Percentiles rank a stretch among this genome's conserved stretches.
Evolutionary conservation across 2,113 vertebrate species (phyloP).

Genomic region (Burhinus bistriatus): DNA sequence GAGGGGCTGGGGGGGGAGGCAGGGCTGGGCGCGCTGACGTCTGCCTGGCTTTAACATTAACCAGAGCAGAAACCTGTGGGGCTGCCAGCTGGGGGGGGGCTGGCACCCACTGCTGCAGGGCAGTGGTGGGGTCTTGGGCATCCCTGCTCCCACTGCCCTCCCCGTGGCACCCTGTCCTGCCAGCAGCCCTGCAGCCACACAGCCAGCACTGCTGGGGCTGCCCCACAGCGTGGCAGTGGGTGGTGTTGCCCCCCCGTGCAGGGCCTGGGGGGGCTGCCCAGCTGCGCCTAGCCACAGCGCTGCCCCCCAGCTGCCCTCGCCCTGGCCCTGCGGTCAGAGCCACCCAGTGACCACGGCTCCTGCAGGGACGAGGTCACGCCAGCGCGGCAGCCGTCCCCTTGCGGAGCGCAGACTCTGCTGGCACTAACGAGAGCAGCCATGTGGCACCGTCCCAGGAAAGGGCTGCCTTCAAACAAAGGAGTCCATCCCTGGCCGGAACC

Average conservation of each 20-base stretch:
- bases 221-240: background rate
- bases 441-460: background rate
- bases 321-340: background rate
- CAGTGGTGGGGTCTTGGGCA: background rate
- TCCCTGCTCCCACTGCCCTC: background rate
- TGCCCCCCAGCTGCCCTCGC: background rate
- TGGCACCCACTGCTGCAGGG: background rate
- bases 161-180: background rate
- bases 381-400: background rate
- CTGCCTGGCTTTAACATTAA: slow-evolving; percentile 39
- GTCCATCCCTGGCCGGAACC: background rate
- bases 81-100: background rate
- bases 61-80: background rate
- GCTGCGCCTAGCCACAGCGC: rapidly evolving
- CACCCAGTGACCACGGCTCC: background rate
- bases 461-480: background rate
- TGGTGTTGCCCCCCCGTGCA: background rate
- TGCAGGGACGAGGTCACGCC: background rate
- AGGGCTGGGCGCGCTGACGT: background rate
- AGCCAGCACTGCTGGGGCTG: background rate
- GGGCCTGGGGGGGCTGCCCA: background rate
- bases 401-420: background rate
- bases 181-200: background rate
- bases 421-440: background rate
- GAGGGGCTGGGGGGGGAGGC: background rate